Evolutionary conservation across 2,888 invertebrate genomes (phyloP), one percentile per base, ranked within the genome.

Genomic region (Chalcis sispes): DNA sequence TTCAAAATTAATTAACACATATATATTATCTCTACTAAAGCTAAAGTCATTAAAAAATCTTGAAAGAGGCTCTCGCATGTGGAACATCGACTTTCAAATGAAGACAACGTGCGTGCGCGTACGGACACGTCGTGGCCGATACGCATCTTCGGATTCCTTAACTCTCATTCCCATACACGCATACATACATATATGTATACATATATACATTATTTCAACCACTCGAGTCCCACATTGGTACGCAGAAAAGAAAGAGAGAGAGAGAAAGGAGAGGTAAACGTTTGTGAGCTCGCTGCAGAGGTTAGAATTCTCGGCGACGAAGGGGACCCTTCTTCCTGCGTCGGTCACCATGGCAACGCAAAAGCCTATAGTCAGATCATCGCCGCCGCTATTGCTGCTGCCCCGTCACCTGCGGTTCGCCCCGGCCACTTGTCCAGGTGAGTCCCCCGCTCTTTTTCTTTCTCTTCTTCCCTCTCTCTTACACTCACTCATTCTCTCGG

Each of bases 331-430:
- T 64, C 74, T 65, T 70, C 64, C 71, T 69, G 79, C 79, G 78
- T 75, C 74, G 79, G 80, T 81, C 77, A 61, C 83, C 83, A 82
- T 83, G 81, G 83, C 80, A 82, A 82, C 82, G 75, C 62, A n/a
- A 42, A 36, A 40, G 18, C 23, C 8, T 72, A 72, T 50, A 66
- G 50, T 58, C 32, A 25, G 54, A 50, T 52, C 42, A 23, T n/a
- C 25, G 61, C 13, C 20, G 27, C 64, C 20, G 50, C 50, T 20
- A 15, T 3, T 10, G 54, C 54, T 54, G 54, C 71, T 42, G 56
- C 29, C 29, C 52, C 46, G 59, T 62, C 72, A 73, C 64, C 72
- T 65, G 56, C 62, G 52, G 50, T 23, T 20, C 52, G 32, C 64
- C 48, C n/a, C 15, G 13, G 25, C 32, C 52, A 54, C 66, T 46